Base-by-base conservation (phyloP, 2,888 invertebrate genomes). In the Morpho achilles region DNA sequence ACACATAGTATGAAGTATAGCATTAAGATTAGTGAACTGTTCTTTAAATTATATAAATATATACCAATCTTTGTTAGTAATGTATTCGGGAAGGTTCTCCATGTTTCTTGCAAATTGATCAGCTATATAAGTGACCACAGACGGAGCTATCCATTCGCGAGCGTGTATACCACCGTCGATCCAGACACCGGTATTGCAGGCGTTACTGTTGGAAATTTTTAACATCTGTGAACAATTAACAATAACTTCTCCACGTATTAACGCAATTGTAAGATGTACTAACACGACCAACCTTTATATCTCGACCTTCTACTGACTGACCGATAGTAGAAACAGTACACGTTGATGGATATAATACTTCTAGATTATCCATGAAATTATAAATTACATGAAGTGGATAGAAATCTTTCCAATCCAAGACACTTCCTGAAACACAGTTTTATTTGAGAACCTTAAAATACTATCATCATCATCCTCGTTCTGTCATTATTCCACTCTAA, bases 81-180 rank as follows among this genome's bases (percentile, higher is more conserved):
- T 93, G 41, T 85, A 91, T 16, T 87, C 80, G 1, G 95, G 92
- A 60, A 93, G 90, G 6, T 80, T 84, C 22, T 94, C 93, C 75
- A 94, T 95, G 71, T 95, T 94, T 67, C 92, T 93, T 0, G 94
- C 93, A 50, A 97, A 80, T 67, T 95, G 91, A 74, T 96, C 93
- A 58, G 96, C 94, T 49, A 96, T 92, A 74, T 93, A 96, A 0
- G 95, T 94, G 0, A 95, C 95, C 0, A 94, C 92, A 0, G 96
- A 94, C 0, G 95, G 94, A 23, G 94, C 94, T 62, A 96, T 96
- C 96, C 96, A 98, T 91, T 98, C 98, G 51, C 98, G 91, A 0
- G 97, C 96, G 75, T 97, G 97, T 68, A 96, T 96, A 8, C 96
- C 95, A n/a, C 94, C 95, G 69, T 95, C 95, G 53, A 95, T 80